These are phyloP conservation scores for Sinohyriopsis cumingii DNA, from an alignment of 2,888 invertebrate species.

Conservation along the genomic window DNA sequence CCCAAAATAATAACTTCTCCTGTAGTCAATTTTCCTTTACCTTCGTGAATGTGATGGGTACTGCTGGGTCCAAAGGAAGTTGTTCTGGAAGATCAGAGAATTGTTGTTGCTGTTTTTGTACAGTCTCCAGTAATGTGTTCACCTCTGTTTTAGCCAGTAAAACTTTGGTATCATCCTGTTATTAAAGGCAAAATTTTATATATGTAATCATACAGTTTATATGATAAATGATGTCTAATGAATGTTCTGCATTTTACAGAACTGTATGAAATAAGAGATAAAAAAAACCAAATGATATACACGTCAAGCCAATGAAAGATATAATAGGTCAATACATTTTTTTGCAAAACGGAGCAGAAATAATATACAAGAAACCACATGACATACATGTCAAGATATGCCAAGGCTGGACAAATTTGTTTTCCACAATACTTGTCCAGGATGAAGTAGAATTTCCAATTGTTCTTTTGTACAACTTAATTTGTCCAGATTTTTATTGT, in stretches of 20 bases:
- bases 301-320: too few relatives aligned
- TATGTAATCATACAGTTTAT: neutral
- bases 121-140: constrained; percentile 73
- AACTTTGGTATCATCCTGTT: constrained; percentile 75
- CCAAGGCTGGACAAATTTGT: too few relatives aligned
- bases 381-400: neutral
- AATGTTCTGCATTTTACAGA: neutral
- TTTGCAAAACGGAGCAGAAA: too few relatives aligned
- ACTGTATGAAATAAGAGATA: too few relatives aligned
- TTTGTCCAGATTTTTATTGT: too few relatives aligned
- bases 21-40: constrained; percentile 51
- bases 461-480: too few relatives aligned
- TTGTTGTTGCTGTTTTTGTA: constrained; percentile 76
- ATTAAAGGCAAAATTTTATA: constrained; percentile 7
- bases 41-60: constrained; percentile 78
- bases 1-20: too few relatives aligned
- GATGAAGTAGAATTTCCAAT: too few relatives aligned
- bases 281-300: too few relatives aligned
- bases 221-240: neutral
- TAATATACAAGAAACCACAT: neutral
- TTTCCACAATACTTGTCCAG: too few relatives aligned
- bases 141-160: constrained; percentile 74
- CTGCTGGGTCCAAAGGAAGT: constrained; percentile 75
- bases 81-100: constrained; percentile 76
- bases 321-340: too few relatives aligned